Conservation (phyloP, 2,797 vertebrate genomes). For the Typhlichthys eigenmanni region DNA sequence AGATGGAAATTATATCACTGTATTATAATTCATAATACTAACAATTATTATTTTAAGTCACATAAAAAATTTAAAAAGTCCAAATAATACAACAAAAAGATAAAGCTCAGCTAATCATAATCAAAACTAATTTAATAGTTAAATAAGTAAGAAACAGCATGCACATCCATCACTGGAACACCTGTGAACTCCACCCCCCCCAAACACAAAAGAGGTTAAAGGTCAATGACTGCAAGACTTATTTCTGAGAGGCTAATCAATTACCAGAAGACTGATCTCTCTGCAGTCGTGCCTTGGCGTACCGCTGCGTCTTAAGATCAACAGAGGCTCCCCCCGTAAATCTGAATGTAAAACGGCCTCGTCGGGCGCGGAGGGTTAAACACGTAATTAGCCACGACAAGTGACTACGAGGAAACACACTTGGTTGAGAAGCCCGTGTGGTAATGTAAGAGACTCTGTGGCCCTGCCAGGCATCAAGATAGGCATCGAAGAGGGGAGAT, state of each 20-base stretch:
- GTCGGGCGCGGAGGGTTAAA: constrained; percentile 68
- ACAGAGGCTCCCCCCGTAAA: constrained; percentile 68
- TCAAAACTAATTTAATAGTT: not conserved
- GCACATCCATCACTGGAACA: not conserved
- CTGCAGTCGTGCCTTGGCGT: constrained; percentile 57
- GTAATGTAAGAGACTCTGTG: constrained; percentile 57
- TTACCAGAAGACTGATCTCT: constrained; percentile 79
- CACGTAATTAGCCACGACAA: constrained; percentile 69
- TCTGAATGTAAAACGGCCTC: constrained; percentile 80
- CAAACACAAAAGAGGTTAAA: constrained; percentile 39
- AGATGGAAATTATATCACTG: constrained; percentile 55
- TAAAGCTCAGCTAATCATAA: not conserved
- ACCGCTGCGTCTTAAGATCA: constrained; percentile 78
- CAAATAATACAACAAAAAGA: not conserved
- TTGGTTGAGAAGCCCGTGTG: constrained; percentile 57
- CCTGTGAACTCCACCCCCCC: constrained; percentile 21
- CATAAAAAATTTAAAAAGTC: not conserved
- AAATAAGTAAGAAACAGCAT: constrained; percentile 2
- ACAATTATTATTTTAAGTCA: constrained; percentile 24
- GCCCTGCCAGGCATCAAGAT: constrained; percentile 68
- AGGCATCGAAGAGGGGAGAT: constrained; percentile 59
- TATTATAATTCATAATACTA: constrained; percentile 18
- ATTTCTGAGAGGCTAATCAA: constrained; percentile 78
- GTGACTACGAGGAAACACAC: constrained; percentile 59
- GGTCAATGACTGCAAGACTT: constrained; percentile 57